phyloP scores from a whole-genome alignment of 2,113 vertebrate genomes.

The Oncorhynchus mykiss region DNA sequence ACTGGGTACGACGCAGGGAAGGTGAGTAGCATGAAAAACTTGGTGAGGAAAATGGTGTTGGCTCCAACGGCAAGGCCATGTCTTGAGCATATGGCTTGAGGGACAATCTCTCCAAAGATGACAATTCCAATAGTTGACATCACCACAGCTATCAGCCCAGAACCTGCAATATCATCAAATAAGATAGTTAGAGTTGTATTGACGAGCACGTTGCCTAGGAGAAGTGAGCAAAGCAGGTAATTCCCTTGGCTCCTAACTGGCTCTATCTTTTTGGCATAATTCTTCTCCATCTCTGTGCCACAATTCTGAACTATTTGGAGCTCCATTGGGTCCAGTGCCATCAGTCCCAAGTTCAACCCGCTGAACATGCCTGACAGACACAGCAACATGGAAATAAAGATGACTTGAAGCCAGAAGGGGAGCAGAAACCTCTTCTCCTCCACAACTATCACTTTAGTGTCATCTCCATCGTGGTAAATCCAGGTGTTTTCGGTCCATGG shows the following conservation, averaged over 20 bases:
- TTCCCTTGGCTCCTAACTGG: slow-evolving; percentile 96
- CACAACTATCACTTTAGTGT: slow-evolving; percentile 96
- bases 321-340: slow-evolving; percentile 99
- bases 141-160: slow-evolving; percentile 93
- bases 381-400: slow-evolving; percentile 95
- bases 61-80: slow-evolving; percentile 97
- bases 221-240: slow-evolving; percentile 95
- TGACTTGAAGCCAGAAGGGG: slow-evolving; percentile 98
- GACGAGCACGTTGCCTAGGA: slow-evolving; percentile 95
- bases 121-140: slow-evolving; percentile 98
- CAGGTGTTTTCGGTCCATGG: slow-evolving; percentile 95
- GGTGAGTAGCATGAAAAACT: slow-evolving; percentile 99
- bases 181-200: slow-evolving; percentile 98
- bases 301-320: slow-evolving; percentile 99
- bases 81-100: slow-evolving; percentile 96
- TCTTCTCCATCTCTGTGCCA: slow-evolving; percentile 95
- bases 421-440: slow-evolving; percentile 97
- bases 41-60: slow-evolving; percentile 98
- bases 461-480: slow-evolving; percentile 96
- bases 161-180: slow-evolving; percentile 95
- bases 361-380: slow-evolving; percentile 99
- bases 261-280: slow-evolving; percentile 95
- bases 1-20: slow-evolving; percentile 98
- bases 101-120: slow-evolving; percentile 97
- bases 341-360: slow-evolving; percentile 96